These are phyloP conservation scores for Zaprionus lineosus DNA, from an alignment of 2,888 invertebrate genomes.

Conservation along the genomic window DNA sequence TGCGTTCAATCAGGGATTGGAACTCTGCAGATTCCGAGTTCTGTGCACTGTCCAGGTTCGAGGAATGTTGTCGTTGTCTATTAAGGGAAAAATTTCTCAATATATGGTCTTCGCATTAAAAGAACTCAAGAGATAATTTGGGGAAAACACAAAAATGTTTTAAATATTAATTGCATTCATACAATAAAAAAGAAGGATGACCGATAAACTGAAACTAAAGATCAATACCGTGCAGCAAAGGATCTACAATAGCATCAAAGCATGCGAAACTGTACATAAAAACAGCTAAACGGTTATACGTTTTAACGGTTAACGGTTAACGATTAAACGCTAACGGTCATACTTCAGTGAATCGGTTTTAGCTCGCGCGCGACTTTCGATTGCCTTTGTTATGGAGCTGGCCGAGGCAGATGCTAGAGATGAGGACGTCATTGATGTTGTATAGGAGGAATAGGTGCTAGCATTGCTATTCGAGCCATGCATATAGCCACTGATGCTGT, in stretches of 20 bases:
- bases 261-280: slow-evolving; percentile 50
- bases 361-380: slow-evolving; percentile 77
- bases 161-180: slow-evolving; percentile 5
- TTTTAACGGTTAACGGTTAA: slow-evolving; percentile 2
- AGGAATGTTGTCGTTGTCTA: slow-evolving; percentile 72
- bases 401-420: slow-evolving; percentile 48
- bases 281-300: slow-evolving; percentile 15
- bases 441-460: slow-evolving; percentile 69
- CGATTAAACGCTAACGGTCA: slow-evolving; percentile 54
- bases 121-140: not conserved
- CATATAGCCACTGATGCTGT: slow-evolving; percentile 69
- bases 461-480: slow-evolving; percentile 60
- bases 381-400: slow-evolving; percentile 63
- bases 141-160: not conserved
- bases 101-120: no score
- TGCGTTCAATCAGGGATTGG: slow-evolving; percentile 79
- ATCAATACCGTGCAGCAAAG: slow-evolving; percentile 25
- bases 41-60: slow-evolving; percentile 53
- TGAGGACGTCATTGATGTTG: slow-evolving; percentile 63
- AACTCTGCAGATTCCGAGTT: slow-evolving; percentile 79
- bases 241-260: slow-evolving; percentile 1
- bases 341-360: slow-evolving; percentile 82
- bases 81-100: not conserved
- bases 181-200: not conserved
- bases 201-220: not conserved